phyloP scores from a whole-genome alignment of 2,113 vertebrate genomes.

The Pluvialis apricaria region DNA sequence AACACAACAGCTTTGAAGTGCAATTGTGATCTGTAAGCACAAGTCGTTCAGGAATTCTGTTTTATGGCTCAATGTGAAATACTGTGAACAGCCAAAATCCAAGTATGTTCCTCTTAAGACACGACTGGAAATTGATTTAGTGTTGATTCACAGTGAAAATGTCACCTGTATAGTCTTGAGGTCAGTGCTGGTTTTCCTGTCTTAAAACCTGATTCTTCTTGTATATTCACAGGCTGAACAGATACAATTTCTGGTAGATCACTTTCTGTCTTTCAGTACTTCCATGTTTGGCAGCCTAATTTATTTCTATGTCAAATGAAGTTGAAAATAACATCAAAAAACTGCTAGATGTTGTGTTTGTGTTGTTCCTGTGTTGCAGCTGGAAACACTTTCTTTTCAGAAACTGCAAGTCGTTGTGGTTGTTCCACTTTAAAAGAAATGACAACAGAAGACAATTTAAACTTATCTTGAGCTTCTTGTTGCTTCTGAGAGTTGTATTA shows the following conservation, averaged over 20 bases:
- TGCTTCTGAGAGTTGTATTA: not conserved
- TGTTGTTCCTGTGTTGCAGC: not conserved
- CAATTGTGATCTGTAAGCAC: constrained; percentile 38
- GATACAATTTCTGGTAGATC: not conserved
- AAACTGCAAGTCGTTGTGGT: not conserved
- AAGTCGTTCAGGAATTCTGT: constrained; percentile 27
- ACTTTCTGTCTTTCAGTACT: not conserved
- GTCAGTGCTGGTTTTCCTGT: not conserved
- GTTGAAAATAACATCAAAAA: not conserved
- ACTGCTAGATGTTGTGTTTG: not conserved
- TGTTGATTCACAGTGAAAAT: not conserved
- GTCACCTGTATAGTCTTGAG: not conserved
- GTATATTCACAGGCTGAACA: not conserved
- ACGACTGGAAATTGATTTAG: not conserved
- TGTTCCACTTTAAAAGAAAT: not conserved
- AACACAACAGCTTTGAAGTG: constrained; percentile 52
- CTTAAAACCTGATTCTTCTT: not conserved
- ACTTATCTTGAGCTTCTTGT: not conserved
- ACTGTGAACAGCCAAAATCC: not conserved
- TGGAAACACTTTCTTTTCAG: not conserved
- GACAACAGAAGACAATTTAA: not conserved
- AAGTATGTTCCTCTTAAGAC: not conserved
- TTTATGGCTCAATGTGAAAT: constrained; percentile 8
- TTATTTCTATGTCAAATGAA: not conserved
- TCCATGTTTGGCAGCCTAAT: not conserved